Percentiles rank a stretch among this genome's conserved stretches.
Evolutionary conservation across 2,888 invertebrate species (phyloP).

Genomic region (Cheilosia pagana): DNA sequence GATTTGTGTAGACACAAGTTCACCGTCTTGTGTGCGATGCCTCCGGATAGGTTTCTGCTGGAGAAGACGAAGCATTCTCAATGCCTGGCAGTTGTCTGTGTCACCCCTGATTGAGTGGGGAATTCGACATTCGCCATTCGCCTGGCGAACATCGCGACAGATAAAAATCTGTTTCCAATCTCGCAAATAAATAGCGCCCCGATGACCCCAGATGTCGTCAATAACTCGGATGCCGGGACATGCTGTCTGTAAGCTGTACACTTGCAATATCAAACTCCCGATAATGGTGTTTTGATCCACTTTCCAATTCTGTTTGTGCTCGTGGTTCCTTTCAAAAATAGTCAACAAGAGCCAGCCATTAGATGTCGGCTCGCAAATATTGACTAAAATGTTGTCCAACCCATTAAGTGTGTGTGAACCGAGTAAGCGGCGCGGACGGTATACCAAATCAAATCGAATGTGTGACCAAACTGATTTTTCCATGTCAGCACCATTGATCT

Average conservation of each 20-base stretch:
- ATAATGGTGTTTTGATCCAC: background rate
- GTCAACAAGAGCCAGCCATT: slow-evolving; percentile 16
- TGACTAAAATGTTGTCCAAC: slow-evolving; percentile 56
- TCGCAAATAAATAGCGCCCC: slow-evolving; percentile 63
- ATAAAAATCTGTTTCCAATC: slow-evolving; percentile 67
- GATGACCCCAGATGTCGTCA: slow-evolving; percentile 57
- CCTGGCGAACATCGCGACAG: slow-evolving; percentile 45
- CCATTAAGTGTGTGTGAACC: slow-evolving; percentile 60
- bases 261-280: slow-evolving; percentile 11
- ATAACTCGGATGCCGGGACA: slow-evolving; percentile 50
- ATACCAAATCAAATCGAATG: slow-evolving; percentile 45
- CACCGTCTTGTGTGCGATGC: slow-evolving; percentile 40
- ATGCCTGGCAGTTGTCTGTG: slow-evolving; percentile 43
- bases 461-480: slow-evolving; percentile 63
- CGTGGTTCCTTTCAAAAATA: slow-evolving; percentile 15
- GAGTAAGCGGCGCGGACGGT: background rate
- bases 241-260: background rate
- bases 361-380: slow-evolving; percentile 51
- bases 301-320: background rate
- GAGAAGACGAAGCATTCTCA: slow-evolving; percentile 24
- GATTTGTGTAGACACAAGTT: slow-evolving; percentile 37
- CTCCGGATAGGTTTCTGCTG: slow-evolving; percentile 13
- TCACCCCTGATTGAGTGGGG: slow-evolving; percentile 59
- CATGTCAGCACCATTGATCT: slow-evolving; percentile 65
- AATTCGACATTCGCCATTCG: slow-evolving; percentile 57